A percentile compares a stretch with the other conserved stretches of the same genome.
These are phyloP conservation scores for Andrena hattorfiana DNA, from an alignment of 2,888 invertebrate genomes.

Conservation along the genomic window DNA sequence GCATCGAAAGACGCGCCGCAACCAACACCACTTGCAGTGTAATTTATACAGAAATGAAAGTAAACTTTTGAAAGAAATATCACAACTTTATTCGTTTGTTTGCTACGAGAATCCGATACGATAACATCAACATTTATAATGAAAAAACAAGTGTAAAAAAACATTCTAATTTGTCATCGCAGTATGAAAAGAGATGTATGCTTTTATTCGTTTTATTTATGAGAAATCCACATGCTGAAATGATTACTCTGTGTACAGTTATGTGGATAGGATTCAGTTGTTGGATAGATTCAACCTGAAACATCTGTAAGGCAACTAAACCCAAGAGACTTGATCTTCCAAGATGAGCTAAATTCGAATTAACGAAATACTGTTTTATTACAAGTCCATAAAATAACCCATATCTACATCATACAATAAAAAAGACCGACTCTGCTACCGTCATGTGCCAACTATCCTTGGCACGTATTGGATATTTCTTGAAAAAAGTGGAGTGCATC, in stretches of 20 bases:
- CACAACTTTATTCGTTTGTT: constrained; percentile 1
- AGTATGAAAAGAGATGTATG: constrained; percentile 8
- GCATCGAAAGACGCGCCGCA: constrained; percentile 87
- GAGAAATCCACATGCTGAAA: constrained; percentile 20
- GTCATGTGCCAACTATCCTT: constrained; percentile 8
- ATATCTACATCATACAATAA: constrained; percentile 27
- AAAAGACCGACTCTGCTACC: neutral
- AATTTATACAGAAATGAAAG: constrained; percentile 70
- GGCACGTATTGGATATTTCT: constrained; percentile 3
- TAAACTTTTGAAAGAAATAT: constrained; percentile 61
- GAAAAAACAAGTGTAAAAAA: neutral
- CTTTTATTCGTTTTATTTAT: constrained; percentile 38
- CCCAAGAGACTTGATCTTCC: neutral
- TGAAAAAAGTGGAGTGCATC: neutral
- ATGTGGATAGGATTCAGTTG: neutral
- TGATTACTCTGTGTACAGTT: neutral
- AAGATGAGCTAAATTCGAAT: constrained; percentile 10
- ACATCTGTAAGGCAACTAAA: neutral
- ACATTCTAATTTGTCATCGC: constrained; percentile 14
- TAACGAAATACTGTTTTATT: constrained; percentile 34
- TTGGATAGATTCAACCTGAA: constrained; percentile 4
- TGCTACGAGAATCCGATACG: constrained; percentile 6
- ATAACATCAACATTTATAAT: constrained; percentile 16
- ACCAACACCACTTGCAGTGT: constrained; percentile 85
- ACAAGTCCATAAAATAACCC: constrained; percentile 9